phyloP scores from a whole-genome alignment of 2,888 invertebrate genomes.

The Prosapia bicincta region DNA sequence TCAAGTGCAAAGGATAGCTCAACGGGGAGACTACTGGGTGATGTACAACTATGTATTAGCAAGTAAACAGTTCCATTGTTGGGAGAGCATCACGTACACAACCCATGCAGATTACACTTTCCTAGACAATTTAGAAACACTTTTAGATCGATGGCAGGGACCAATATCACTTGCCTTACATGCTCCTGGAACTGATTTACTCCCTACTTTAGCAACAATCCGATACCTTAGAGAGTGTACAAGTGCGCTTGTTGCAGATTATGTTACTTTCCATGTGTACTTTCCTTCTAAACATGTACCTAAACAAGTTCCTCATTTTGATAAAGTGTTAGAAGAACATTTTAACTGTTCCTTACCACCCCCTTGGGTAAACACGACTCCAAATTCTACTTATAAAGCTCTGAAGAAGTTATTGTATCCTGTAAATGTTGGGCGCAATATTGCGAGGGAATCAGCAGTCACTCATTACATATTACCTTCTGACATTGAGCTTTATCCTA shows the following conservation, averaged over 20 bases:
- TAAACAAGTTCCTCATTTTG: conserved; percentile 51
- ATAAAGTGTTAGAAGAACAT: conserved; percentile 22
- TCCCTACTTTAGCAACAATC: conserved; percentile 73
- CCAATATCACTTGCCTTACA: conserved; percentile 85
- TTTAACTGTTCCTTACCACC: conserved; percentile 61
- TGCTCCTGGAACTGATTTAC: conserved; percentile 80
- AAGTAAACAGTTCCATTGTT: conserved; percentile 56
- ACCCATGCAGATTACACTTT: conserved; percentile 91
- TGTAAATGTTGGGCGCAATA: conserved; percentile 84
- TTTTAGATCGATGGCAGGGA: conserved; percentile 83
- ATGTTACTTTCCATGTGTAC: conserved; percentile 85
- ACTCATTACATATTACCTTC: conserved; percentile 82
- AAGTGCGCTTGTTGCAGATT: conserved; percentile 65
- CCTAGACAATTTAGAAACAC: conserved; percentile 81
- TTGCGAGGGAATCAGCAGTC: conserved; percentile 78
- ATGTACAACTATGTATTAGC: conserved; percentile 81
- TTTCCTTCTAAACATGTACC: conserved; percentile 86
- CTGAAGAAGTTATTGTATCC: conserved; percentile 81
- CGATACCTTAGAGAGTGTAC: conserved; percentile 75
- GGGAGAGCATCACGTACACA: conserved; percentile 85
- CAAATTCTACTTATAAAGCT: conserved; percentile 67
- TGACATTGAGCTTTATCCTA: conserved; percentile 89
- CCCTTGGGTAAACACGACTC: conserved; percentile 61
- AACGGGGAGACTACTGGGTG: conserved; percentile 84
- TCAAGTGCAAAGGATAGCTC: conserved; percentile 57